Evolutionary conservation across 2,113 vertebrate species (phyloP), one percentile per base, ranked within the genome.

Genomic region (Seriola dumerili): DNA sequence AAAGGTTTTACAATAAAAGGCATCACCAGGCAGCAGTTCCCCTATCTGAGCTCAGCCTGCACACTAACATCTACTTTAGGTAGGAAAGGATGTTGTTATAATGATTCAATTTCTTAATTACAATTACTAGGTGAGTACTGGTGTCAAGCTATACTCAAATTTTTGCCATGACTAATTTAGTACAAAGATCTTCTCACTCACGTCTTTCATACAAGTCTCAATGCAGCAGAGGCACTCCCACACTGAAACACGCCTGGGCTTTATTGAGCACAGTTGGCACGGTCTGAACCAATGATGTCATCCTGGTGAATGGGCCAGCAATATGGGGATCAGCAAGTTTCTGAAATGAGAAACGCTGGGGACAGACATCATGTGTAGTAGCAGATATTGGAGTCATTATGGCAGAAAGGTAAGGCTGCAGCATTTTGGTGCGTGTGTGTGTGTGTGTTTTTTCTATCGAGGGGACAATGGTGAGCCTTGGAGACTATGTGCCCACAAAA

Each of bases 261-360:
- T 92, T 91, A 92, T 84, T 91, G 88, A 93, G 91, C 89, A 85
- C 85, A 85, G 88, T 93, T 94, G 94, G 94, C 94, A 91, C 74
- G 2, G 74, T 73, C 73, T 79, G 69, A 91, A 75, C 63, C 78
- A 62, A 88, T 94, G 94, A 94, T 92, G 93, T 94, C 94, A 94
- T 94, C 79, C 76, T 86, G 83, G 88, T 87, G 80, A 88, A 91
- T 80, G 79, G 90, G 89, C 87, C 85, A 81, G 88, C 84, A 89
- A 90, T 87, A 89, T 29, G 73, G 83, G 88, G 88, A 94, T 93
- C 93, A 91, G 92, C 91, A 93, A 88, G 87, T 91, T 94, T 91
- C 55, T 90, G 79, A 88, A 92, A 93, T 63, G 82, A 91, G 90
- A 82, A 83, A 76, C 40, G 63, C 61, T 54, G 57, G 57, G 80